Percentiles rank a stretch among this genome's conserved stretches.
Conservation (phyloP, 2,888 invertebrate species). For the Myathropa florea region DNA sequence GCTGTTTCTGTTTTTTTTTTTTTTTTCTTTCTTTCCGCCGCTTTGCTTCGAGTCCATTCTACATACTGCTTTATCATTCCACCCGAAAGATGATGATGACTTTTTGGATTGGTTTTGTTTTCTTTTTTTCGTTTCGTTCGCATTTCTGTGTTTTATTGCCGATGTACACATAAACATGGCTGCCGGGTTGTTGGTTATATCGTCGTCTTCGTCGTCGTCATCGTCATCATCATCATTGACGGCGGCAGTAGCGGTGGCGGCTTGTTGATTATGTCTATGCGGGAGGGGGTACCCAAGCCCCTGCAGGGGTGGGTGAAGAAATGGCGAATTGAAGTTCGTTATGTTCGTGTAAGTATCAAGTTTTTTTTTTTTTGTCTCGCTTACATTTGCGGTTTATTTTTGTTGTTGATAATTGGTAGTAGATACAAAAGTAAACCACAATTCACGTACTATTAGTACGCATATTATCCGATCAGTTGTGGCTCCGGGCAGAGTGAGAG, state of each 20-base stretch:
- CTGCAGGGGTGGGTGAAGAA: neutral
- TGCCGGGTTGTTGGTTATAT: slow-evolving; percentile 25
- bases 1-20: neutral
- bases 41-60: neutral
- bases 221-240: neutral
- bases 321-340: slow-evolving; percentile 51
- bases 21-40: slow-evolving; percentile 8
- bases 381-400: slow-evolving; percentile 3
- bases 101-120: slow-evolving; percentile 1
- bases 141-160: slow-evolving; percentile 9
- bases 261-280: slow-evolving; percentile 36
- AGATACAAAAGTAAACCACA: slow-evolving; percentile 52
- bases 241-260: neutral
- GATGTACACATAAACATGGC: slow-evolving; percentile 47
- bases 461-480: slow-evolving; percentile 45
- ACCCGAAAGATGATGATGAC: slow-evolving; percentile 37
- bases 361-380: neutral
- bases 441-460: slow-evolving; percentile 49
- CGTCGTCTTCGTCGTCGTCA: neutral
- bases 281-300: neutral
- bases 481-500: neutral
- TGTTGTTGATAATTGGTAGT: slow-evolving; percentile 36
- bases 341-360: neutral
- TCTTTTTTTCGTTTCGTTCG: slow-evolving; percentile 7
- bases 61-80: slow-evolving; percentile 5